Base-by-base conservation (phyloP, 2,797 vertebrate species). In the Gambusia yucatana region DNA sequence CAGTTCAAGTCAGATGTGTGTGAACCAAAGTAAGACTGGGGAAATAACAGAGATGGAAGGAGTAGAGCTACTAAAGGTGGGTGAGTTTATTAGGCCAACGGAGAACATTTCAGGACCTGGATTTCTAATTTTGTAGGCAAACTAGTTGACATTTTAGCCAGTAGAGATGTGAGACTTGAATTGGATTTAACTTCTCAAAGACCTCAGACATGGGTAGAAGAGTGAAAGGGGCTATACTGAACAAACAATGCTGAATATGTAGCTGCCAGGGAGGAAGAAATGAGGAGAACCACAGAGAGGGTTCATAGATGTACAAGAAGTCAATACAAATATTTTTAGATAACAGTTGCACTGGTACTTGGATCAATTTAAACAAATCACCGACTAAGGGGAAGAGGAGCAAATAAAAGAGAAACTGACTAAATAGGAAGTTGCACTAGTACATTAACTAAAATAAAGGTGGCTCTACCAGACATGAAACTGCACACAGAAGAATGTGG, bases 401-500 rank as follows among this genome's bases (percentile, higher is more conserved):
- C 36, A 41, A 67, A 7, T 6, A 9, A 36, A 36, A 33, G 2
- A 63, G 61, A 16, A 36, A 36, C 61, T 67, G 36, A 20, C 20
- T 36, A 65, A 39, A 63, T 17, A 10, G n/a, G 52, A 63, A 36
- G 59, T 13, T 57, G 61, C 8, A 36, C 30, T 8, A 36, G 1
- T 63, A 67, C 11, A 36, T 41, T 67, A 67, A 41, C 22, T 39
- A 10, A 39, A 67, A 25, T 67, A 41, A 67, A 41, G 63, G 17
- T 67, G 8, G 17, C 63, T 67, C 36, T 67, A 33, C 61, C 17
- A 63, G 17, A 36, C 33, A 36, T 63, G 61, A 20, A 63, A 63
- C 61, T 63, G 33, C 61, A 67, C 63, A 67, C 36, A 67, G 5
- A 67, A 67, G 63, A 41, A 67, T 67, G 63, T 67, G 36, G 36